Evolutionary conservation across 1,140 invertebrate genomes (phyloP).

Genomic region (Drosophila navojoa): DNA sequence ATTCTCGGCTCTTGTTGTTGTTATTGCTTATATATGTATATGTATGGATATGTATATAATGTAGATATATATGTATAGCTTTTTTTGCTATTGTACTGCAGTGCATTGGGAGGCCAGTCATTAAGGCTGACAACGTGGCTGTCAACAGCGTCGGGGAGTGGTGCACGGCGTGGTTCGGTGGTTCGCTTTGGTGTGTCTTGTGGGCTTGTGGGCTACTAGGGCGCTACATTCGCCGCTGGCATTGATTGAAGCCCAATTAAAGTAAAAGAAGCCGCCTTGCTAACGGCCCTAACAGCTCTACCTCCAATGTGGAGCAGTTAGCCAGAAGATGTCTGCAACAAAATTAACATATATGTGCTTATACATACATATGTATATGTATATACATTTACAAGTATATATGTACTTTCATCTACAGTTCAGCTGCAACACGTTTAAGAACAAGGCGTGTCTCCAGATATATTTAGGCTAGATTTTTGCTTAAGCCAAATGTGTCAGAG

Average conservation of each 20-base stretch:
- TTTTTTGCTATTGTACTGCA: conserved; percentile 33
- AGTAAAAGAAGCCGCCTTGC: conserved; percentile 51
- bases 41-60: neutral
- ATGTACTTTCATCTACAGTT: neutral
- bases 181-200: neutral
- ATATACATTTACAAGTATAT: neutral
- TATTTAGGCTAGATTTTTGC: neutral
- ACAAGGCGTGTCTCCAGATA: neutral
- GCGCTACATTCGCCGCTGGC: conserved; percentile 57
- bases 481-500: neutral
- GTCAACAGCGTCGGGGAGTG: neutral
- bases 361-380: neutral
- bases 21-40: conserved; percentile 9
- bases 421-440: neutral
- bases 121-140: conserved; percentile 36
- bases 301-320: conserved; percentile 2
- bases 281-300: conserved; percentile 16
- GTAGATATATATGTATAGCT: neutral
- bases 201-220: conserved; percentile 47
- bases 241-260: conserved; percentile 82
- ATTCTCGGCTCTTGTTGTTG: conserved; percentile 52
- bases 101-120: conserved; percentile 31
- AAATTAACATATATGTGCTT: neutral
- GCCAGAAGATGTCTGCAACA: conserved; percentile 1
- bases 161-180: neutral